Evolutionary conservation across 2,113 vertebrate species (phyloP), one percentile per base, ranked within the genome.

Genomic region (Electrona antarctica): DNA sequence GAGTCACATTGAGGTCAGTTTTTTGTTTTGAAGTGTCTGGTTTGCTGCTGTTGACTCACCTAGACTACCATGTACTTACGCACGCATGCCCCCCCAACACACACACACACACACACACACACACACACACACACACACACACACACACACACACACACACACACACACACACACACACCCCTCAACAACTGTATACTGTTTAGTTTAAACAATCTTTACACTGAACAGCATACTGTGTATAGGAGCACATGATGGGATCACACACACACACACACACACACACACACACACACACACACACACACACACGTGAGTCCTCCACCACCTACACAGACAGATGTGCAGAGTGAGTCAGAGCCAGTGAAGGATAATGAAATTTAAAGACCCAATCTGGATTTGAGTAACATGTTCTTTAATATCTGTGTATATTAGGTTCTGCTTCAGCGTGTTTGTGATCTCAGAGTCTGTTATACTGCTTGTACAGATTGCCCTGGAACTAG

Each of bases 11-110:
- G 33, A 41, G 33, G 50, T 15, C n/a, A 1, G 13, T 73, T 33
- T 66, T 13, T 80, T 11, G 52, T 73, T 73, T 70, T 29, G 12
- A 55, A 65, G 71, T 41, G 33, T 41, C 72, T 83, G 48, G 58
- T 79, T 72, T 81, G 60, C 61, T 81, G 60, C 61, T 49, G 65
- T 77, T 85, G 83, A 87, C 71, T 87, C 83, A 83, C 6, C 49
- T 28, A 66, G 15, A 59, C 49, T 73, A 8, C 21, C 56, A 58
- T 9, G 29, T 9, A 58, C 15, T 9, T 28, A 58, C 15, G 28
- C 15, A 29, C 56, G 29, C 15, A 28, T 21, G 21, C 21, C 21
- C 21, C 56, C 7, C 15, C 21, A 0, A 58, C 56, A 9, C 15
- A 28, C 56, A 58, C 69, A 62, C 66, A 7, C 41, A 60, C 65